Percentiles rank a stretch among this genome's conserved stretches.
Evolutionary conservation across 2,113 vertebrate genomes (phyloP).

Genomic region (Grallaria varia): DNA sequence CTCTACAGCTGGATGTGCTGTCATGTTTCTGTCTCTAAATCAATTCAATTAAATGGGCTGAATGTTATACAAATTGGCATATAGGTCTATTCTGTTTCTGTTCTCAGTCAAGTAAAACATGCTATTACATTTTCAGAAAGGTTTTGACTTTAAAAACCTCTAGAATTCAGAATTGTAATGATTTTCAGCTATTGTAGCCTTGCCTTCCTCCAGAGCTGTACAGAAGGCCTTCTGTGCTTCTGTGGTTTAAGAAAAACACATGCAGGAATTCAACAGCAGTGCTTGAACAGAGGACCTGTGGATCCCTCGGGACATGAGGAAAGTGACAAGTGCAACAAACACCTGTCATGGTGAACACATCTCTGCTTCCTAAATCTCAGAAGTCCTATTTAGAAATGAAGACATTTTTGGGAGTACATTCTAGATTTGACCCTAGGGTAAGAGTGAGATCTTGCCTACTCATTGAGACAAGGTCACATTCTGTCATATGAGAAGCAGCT

Average conservation of each 20-base stretch:
- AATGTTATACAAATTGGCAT: not conserved
- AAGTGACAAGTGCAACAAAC: not conserved
- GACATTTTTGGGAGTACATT: not conserved
- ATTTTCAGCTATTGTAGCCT: not conserved
- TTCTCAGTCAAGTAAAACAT: not conserved
- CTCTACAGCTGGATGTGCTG: not conserved
- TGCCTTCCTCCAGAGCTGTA: not conserved
- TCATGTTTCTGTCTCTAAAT: not conserved
- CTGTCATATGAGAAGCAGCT: not conserved
- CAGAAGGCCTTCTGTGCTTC: not conserved
- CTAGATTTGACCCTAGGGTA: not conserved
- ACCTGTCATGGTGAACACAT: not conserved
- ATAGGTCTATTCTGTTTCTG: constrained; percentile 6
- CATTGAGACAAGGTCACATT: not conserved
- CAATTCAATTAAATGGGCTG: not conserved
- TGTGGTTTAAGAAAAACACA: not conserved
- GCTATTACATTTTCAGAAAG: constrained; percentile 3
- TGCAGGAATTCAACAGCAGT: not conserved
- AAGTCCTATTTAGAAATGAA: not conserved
- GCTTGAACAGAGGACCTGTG: not conserved
- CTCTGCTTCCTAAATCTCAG: not conserved
- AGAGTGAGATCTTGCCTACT: not conserved
- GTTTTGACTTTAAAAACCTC: not conserved
- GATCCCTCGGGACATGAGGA: not conserved
- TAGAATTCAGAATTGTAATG: not conserved